A percentile compares a stretch with the other conserved stretches of the same genome.
These are phyloP conservation scores for Heliocidaris erythrogramma DNA, from an alignment of 35 echinoderm and acorn worm species.

Conservation along the genomic window DNA sequence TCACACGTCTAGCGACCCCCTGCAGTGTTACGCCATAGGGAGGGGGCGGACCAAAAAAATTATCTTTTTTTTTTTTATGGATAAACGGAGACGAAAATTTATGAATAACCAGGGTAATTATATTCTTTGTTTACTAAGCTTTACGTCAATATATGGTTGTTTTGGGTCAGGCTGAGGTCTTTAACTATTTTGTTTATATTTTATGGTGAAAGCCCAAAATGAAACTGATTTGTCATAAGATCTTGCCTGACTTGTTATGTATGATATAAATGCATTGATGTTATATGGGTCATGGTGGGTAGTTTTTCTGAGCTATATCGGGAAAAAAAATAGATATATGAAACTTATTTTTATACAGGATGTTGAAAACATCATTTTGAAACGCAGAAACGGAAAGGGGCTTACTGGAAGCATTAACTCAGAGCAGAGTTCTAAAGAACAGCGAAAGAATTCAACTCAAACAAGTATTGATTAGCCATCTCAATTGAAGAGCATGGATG, in stretches of 20 bases:
- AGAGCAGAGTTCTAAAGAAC: neutral
- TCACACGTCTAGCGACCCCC: no score
- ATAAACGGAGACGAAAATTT: no score
- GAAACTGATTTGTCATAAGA: constrained; percentile 17
- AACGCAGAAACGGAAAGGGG: constrained; percentile 29
- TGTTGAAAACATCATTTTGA: constrained; percentile 39
- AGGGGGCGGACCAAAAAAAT: no score
- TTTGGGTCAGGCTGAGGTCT: no score
- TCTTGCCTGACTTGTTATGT: constrained; percentile 27
- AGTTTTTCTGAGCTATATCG: neutral
- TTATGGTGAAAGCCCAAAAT: constrained; percentile 25
- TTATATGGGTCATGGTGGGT: constrained; percentile 21
- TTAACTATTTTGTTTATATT: neutral
- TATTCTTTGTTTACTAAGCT: no score
- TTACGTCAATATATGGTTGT: no score
- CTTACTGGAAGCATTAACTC: constrained; percentile 25
- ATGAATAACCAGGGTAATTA: no score
- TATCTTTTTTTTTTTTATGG: no score
- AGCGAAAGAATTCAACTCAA: neutral
- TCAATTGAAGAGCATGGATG: constrained; percentile 32
- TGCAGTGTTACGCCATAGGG: no score
- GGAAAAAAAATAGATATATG: neutral
- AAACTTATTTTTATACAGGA: constrained; percentile 28
- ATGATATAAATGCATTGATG: constrained; percentile 29
- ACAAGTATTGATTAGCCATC: constrained; percentile 23